Evolutionary conservation across 2,888 invertebrate genomes (phyloP), one percentile per base, ranked within the genome.

Genomic region (Elmis aenea): DNA sequence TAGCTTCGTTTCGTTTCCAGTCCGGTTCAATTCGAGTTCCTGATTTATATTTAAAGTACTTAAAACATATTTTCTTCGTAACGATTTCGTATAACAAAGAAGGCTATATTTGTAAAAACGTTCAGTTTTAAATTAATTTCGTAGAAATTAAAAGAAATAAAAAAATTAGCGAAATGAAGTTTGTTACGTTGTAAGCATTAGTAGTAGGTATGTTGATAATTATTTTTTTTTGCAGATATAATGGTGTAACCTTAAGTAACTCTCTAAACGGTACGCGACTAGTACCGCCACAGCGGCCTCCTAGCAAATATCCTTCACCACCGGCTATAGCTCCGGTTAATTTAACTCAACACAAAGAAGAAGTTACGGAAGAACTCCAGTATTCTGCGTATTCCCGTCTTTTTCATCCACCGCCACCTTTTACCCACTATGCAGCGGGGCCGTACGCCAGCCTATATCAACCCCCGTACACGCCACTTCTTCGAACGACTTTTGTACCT

Each of bases 381-480:
- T 63, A 59, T 48, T 46, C 57, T 38, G 50, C 59, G 5, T 64
- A 65, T 37, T 43, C 53, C 6, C 51, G 65, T 16, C 49, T 65
- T 25, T 67, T 56, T 38, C 49, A 50, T 11, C 58, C 52, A 16
- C 50, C 52, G 14, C 38, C 54, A 6, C 54, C 47, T 32, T 52
- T 54, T 47, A 42, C 57, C 38, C 53, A 53, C 49, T 45, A 58
- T 48, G 42, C 21, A 38, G 15, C 45, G 1, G 57, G 57, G 13
- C 62, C 66, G 3, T 72, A 73, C 57, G 54, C 70, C 20, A 67
- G 70, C 3, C 72, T 73, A 54, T 64, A 73, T 26, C 69, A 40
- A 69, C 69, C 61, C n/a, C 64, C 52, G 62, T 69, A 54, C 46
- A 52, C 57, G 27, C 52, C 56, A 20, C 52, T 69, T 61, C 52